Percentiles rank a stretch among this genome's conserved stretches.
Conservation (phyloP, 2,888 invertebrate genomes). For the Halocaridina rubra region DNA sequence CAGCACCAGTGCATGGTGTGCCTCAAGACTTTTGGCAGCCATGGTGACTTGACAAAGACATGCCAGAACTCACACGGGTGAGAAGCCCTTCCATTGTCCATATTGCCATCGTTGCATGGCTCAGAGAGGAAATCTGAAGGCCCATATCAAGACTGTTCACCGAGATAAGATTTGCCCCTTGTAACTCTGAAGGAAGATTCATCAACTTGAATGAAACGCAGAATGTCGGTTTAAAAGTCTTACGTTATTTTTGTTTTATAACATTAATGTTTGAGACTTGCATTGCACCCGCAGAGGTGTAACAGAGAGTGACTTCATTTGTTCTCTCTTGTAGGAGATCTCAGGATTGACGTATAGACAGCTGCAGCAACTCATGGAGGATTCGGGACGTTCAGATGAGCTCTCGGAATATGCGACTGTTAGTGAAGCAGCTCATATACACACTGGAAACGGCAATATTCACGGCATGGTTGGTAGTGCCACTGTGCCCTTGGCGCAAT, state of each 20-base stretch:
- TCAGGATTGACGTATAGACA: conserved; percentile 49
- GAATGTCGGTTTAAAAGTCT: no score
- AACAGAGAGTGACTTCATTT: conserved; percentile 45
- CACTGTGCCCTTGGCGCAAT: conserved; percentile 5
- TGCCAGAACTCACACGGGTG: conserved; percentile 55
- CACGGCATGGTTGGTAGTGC: conserved; percentile 43
- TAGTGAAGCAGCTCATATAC: conserved; percentile 28
- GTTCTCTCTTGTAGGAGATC: conserved; percentile 55
- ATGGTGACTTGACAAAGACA: conserved; percentile 56
- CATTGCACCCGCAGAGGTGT: not conserved
- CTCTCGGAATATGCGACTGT: conserved; percentile 24
- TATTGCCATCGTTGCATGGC: conserved; percentile 43
- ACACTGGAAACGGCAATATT: conserved; percentile 30
- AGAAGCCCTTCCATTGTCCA: conserved; percentile 52
- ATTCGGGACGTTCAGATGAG: conserved; percentile 30
- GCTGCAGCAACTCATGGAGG: conserved; percentile 48
- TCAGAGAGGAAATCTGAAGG: conserved; percentile 57
- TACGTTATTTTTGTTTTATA: no score
- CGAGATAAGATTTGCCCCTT: conserved; percentile 25
- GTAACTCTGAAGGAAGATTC: not conserved
- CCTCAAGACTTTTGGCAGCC: conserved; percentile 54
- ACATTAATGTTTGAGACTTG: not conserved
- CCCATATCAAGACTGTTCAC: conserved; percentile 52
- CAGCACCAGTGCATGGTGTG: conserved; percentile 46
- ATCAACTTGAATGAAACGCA: not conserved